Evolutionary conservation across 37 sponge, comb jelly and placozoan species (phyloP), one percentile per base, ranked within the genome.

Genomic region (Diacarnus erythraeanus): DNA sequence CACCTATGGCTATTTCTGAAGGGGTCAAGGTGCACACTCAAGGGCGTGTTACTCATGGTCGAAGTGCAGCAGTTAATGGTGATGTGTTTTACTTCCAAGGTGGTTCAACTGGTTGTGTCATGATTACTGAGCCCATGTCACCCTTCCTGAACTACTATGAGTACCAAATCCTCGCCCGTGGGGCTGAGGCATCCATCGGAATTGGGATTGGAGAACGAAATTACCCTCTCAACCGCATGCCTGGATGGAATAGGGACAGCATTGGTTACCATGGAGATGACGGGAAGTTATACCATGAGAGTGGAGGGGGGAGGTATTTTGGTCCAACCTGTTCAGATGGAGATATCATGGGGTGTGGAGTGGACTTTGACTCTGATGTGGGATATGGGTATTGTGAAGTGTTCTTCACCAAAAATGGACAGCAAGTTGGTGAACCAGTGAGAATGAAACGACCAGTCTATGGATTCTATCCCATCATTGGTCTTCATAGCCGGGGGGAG

Each of bases 321-420:
- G 94, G 91, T 43, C 84, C 91, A 1, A 74, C 79, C 0, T 94
- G 84, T 36, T 79, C 83, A 3, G 59, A 74, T 35, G 94, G 94
- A 23, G 94, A 94, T 44, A 36, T 68, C 38, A 93, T 93, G 93
- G 93, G 93, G 2, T 86, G 88, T 74, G 94, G 91, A 10, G 68
- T 88, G 5, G 85, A 87, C 73, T 90, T 81, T 66, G 71, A 66
- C 27, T 26, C 66, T 6, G 89, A 87, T 41, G 25, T 39, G 37
- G 85, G 81, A 0, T 33, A 44, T 18, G 86, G 79, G 18, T 87
- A 86, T 42, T 80, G 77, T 35, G 77, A 67, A 0, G 81, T 96
- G 12, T 96, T 90, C 79, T 96, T 96, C 86, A 93, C 94, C 29
- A 93, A 90, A 80, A 96, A 96, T 74, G 97, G 94, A 0, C 41